Base-by-base conservation (phyloP, 2,113 vertebrate species). In the Dermatemys mawii region DNA sequence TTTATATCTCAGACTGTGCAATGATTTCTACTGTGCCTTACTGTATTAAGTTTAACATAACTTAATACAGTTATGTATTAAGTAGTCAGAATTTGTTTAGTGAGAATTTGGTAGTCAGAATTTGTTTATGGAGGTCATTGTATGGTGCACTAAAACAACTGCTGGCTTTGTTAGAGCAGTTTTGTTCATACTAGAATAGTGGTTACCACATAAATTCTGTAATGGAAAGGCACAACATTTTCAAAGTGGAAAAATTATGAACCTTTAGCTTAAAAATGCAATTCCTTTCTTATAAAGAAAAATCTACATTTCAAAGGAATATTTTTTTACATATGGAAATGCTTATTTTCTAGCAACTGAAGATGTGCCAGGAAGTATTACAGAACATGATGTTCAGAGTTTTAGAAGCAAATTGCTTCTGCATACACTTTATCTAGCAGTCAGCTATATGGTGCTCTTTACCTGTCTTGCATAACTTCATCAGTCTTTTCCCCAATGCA, bases 321-420 rank as follows among this genome's bases (percentile, higher is more conserved):
- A 75, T 95, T 94, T 94, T 94, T 96, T 97, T 96, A 95, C 94
- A 86, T 63, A 84, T 97, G 97, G 96, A 97, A 95, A 96, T 97
- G 96, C 94, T 97, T 97, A 96, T 96, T 97, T 95, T 89, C 96
- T 86, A 87, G 95, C 89, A 95, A 86, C 96, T 85, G 87, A 93
- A 88, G 96, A 93, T 93, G 88, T 94, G 93, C 94, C 92, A 89
- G 94, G 94, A 96, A 90, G 94, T 96, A 94, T 96, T 96, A 95
- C 83, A 94, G 92, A 96, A 90, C 94, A 92, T 84, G 91, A 53
- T 70, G 96, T 93, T 97, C 85, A 78, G 91, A 91, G 95, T 94
- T 97, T 97, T 96, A 93, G 96, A 96, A 96, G 94, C 95, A 97
- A 97, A 97, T 97, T 96, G 96, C 94, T 97, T 96, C 93, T 96